These are phyloP conservation scores for Motacilla tschutschensis DNA, from an alignment of 2,113 vertebrate genomes.

Conservation along the genomic window DNA sequence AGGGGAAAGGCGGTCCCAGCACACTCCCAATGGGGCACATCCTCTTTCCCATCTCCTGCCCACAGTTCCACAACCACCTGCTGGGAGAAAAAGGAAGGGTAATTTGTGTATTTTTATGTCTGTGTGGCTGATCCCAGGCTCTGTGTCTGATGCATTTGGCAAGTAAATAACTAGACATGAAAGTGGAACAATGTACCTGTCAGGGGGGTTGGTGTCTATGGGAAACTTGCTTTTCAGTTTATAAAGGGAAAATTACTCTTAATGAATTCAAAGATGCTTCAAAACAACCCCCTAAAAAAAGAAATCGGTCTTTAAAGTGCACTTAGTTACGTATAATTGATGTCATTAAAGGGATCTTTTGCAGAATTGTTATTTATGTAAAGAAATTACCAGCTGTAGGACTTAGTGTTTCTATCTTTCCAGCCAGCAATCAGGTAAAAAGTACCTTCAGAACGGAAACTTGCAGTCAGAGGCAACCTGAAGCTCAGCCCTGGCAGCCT, in stretches of 20 bases:
- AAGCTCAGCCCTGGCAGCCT: constrained; percentile 12
- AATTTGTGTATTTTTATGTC: background rate
- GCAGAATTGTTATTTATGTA: constrained; percentile 44
- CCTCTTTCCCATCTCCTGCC: background rate
- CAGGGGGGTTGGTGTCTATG: background rate
- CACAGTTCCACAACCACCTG: background rate
- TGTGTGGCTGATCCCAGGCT: background rate
- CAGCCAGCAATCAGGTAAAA: background rate
- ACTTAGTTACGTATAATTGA: constrained; percentile 43
- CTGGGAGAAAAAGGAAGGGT: background rate
- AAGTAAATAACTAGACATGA: constrained; percentile 41
- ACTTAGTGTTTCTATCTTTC: background rate
- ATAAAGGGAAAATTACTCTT: constrained; percentile 32
- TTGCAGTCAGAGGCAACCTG: constrained; percentile 2
- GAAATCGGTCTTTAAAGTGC: constrained; percentile 34
- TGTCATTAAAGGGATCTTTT: constrained; percentile 43
- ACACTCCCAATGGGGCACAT: rapidly evolving
- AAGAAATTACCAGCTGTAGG: constrained; percentile 15
- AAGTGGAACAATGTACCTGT: constrained; percentile 43
- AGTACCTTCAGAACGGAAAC: background rate
- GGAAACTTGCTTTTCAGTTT: constrained; percentile 14
- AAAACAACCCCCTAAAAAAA: constrained; percentile 42
- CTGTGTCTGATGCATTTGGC: background rate
- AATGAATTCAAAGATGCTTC: constrained; percentile 47
- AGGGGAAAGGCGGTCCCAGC: background rate